Base-by-base conservation (phyloP, 2,888 invertebrate species). In the Stenoptilia bipunctidactyla region DNA sequence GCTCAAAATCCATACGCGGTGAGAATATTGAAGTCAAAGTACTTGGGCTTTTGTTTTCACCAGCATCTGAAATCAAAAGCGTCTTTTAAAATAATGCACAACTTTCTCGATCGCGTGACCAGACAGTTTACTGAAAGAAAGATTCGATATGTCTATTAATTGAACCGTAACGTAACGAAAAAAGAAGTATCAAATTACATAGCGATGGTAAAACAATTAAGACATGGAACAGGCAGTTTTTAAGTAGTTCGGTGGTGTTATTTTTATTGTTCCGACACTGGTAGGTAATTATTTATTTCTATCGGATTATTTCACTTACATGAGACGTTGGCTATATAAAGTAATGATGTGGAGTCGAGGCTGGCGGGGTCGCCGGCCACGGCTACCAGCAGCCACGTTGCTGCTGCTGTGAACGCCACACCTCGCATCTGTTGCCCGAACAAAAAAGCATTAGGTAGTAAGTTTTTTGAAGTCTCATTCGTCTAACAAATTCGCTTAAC, bases 1-100 rank as follows among this genome's bases (percentile, higher is more conserved):
- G 92, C 54, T 92, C 92, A 66, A 92, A 93, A 61, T 93, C 92
- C 87, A 92, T 88, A 10, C 92, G 87, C 1, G 92, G 92, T 1
- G 90, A 89, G 56, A 91, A 90, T 44, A 89, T 66, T 8, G 82
- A 70, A 6, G 70, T 60, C 34, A 73, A 44, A 8, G 56, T 64
- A 40, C 59, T 65, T 6, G 60, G 56, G 37, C 58, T 58, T 36
- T 30, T 49, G 42, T 14, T 59, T 37, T 65, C 64, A 15, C 50
- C 48, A 35, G 55, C 54, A 58, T 72, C 80, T 80, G 74, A 13
- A 74, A 71, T 44, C 13, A 30, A 20, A 15, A 36, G 43, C 33
- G 1, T 14, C 8, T 34, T 33, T 30, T 10, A 27, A 40, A 40
- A 15, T 15, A 27, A n/a, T 20, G 20, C 3, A 20, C n/a, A 30